Conservation (phyloP, 2,888 invertebrate species). For the Icerya purchasi region DNA sequence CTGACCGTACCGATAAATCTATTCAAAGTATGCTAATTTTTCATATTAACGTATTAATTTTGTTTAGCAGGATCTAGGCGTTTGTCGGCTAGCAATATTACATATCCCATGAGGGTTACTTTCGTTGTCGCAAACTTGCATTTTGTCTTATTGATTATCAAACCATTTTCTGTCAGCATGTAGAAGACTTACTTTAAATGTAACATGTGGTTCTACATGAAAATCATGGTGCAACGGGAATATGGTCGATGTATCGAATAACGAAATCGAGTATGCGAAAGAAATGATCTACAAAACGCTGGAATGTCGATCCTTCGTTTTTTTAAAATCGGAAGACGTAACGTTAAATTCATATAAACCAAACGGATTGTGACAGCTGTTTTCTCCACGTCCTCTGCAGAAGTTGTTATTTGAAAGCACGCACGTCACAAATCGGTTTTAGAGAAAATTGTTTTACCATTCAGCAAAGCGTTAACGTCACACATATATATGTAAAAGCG, state of each 20-base stretch:
- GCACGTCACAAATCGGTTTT: slow-evolving; percentile 17
- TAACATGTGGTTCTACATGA: neutral
- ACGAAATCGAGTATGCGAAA: neutral
- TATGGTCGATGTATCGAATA: slow-evolving; percentile 8
- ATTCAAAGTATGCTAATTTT: neutral
- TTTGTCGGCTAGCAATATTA: neutral
- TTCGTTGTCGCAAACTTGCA: neutral
- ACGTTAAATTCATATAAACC: slow-evolving; percentile 16
- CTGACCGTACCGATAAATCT: slow-evolving; percentile 1
- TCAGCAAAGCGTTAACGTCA: slow-evolving; percentile 12
- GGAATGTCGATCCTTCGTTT: slow-evolving; percentile 17
- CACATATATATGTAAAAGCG: slow-evolving; percentile 6
- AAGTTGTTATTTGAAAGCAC: slow-evolving; percentile 20
- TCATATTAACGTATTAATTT: neutral
- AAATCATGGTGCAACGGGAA: neutral
- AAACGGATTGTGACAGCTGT: slow-evolving; percentile 21
- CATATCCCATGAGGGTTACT: slow-evolving; percentile 3
- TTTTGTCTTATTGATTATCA: neutral
- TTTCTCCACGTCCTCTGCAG: slow-evolving; percentile 18
- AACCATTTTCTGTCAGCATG: neutral
- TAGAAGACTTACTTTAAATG: neutral
- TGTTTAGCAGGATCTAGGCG: neutral
- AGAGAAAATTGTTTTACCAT: slow-evolving; percentile 14
- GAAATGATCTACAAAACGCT: slow-evolving; percentile 1
- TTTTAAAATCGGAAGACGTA: slow-evolving; percentile 17